These are phyloP conservation scores for Drosophila cyrtoloma DNA, from an alignment of 2,888 invertebrate species.

Conservation along the genomic window DNA sequence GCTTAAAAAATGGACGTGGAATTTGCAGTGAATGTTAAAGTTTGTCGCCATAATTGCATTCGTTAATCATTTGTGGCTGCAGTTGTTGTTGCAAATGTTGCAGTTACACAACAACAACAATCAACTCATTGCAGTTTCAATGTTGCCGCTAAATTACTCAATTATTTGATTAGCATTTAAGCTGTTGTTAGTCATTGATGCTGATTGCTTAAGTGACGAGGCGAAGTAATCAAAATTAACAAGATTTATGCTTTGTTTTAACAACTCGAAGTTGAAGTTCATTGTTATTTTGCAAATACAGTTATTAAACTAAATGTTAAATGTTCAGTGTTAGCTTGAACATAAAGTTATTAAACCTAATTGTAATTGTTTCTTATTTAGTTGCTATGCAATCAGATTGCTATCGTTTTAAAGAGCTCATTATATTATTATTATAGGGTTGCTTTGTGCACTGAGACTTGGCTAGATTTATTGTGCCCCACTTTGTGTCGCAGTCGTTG, in stretches of 20 bases:
- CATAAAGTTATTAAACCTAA: not conserved
- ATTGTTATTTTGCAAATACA: not conserved
- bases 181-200: not conserved
- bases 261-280: not conserved
- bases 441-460: not conserved
- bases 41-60: constrained; percentile 44
- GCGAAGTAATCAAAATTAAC: not conserved
- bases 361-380: not conserved
- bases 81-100: constrained; percentile 4
- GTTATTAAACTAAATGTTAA: not conserved
- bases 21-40: not conserved
- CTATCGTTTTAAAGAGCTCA: not conserved
- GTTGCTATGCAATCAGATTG: not conserved
- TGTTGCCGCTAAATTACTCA: constrained; percentile 39
- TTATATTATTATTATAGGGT: not conserved
- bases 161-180: constrained; percentile 32
- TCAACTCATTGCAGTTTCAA: not conserved
- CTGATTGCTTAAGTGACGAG: not conserved
- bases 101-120: constrained; percentile 17
- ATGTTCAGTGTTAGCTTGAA: not conserved
- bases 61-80: constrained; percentile 23
- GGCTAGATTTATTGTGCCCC: not conserved
- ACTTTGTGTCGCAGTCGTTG: not conserved
- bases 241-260: not conserved
- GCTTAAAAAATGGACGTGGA: constrained; percentile 31